These are phyloP conservation scores for Scarus forsteni DNA, from an alignment of 2,797 vertebrate genomes.

Conservation along the genomic window DNA sequence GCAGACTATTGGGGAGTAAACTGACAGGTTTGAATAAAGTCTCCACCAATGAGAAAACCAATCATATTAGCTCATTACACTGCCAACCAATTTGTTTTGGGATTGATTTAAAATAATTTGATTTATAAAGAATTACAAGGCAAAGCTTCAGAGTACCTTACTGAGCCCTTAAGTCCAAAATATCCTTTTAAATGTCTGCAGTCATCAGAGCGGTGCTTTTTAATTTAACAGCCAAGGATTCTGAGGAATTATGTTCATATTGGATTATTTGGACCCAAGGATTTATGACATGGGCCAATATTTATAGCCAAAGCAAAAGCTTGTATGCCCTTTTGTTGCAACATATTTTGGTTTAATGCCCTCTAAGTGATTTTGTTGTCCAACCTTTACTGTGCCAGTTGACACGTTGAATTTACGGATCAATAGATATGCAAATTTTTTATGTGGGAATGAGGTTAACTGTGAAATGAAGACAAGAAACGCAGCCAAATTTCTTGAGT, in stretches of 20 bases:
- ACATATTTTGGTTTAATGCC: background rate
- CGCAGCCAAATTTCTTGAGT: no score
- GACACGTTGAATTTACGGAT: background rate
- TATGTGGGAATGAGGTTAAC: background rate
- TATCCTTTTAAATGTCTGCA: constrained; percentile 8
- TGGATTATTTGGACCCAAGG: background rate
- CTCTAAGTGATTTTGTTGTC: background rate
- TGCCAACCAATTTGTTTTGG: constrained; percentile 15
- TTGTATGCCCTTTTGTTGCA: background rate
- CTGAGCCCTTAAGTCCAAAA: constrained; percentile 1
- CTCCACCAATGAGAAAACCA: constrained; percentile 19
- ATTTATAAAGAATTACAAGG: background rate
- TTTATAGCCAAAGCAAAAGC: background rate
- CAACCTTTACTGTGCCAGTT: background rate
- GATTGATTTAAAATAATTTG: constrained; percentile 15
- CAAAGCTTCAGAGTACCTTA: background rate
- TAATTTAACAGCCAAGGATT: constrained; percentile 2
- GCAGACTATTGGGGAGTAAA: background rate
- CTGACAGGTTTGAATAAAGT: constrained; percentile 3
- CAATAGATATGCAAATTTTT: background rate
- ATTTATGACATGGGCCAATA: background rate
- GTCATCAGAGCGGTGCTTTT: constrained; percentile 1
- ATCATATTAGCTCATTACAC: constrained; percentile 17
- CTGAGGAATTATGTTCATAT: background rate
- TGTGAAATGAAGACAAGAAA: background rate